These are phyloP conservation scores for Oreochromis aureus DNA, from an alignment of 2,113 vertebrate genomes.

Conservation along the genomic window DNA sequence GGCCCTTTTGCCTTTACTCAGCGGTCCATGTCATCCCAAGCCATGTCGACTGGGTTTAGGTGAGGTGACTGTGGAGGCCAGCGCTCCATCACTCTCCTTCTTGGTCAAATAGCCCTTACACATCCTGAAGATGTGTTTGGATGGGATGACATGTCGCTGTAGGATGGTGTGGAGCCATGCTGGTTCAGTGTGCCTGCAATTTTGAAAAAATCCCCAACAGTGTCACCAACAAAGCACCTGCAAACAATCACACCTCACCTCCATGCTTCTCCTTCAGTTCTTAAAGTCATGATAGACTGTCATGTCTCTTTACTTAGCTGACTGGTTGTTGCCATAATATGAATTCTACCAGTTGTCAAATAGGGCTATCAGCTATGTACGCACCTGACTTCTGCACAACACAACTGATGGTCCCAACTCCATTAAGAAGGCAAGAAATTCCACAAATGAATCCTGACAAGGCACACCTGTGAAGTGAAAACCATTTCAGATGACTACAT, in stretches of 20 bases:
- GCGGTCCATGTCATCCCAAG: not conserved
- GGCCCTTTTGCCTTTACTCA: not conserved
- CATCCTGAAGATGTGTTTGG: not conserved
- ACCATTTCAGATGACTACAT: not conserved
- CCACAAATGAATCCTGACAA: not conserved
- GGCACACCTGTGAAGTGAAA: rapidly evolving
- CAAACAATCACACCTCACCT: not conserved
- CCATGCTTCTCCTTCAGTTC: not conserved
- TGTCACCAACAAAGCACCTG: not conserved
- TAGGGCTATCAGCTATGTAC: not conserved
- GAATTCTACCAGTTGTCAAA: not conserved
- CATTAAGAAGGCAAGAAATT: not conserved
- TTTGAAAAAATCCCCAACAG: not conserved
- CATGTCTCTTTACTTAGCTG: not conserved
- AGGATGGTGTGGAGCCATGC: not conserved
- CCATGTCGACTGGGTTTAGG: not conserved
- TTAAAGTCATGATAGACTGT: not conserved
- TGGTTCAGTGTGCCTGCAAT: not conserved
- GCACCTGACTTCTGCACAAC: not conserved
- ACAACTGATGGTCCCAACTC: not conserved
- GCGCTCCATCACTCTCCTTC: not conserved
- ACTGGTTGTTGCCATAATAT: rapidly evolving
- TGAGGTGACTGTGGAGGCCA: not conserved
- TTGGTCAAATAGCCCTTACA: not conserved
- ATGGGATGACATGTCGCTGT: not conserved